A percentile compares a stretch with the other conserved stretches of the same genome.
Conservation (phyloP, 2,113 vertebrate species). For the Hydrochoerus hydrochaeris region DNA sequence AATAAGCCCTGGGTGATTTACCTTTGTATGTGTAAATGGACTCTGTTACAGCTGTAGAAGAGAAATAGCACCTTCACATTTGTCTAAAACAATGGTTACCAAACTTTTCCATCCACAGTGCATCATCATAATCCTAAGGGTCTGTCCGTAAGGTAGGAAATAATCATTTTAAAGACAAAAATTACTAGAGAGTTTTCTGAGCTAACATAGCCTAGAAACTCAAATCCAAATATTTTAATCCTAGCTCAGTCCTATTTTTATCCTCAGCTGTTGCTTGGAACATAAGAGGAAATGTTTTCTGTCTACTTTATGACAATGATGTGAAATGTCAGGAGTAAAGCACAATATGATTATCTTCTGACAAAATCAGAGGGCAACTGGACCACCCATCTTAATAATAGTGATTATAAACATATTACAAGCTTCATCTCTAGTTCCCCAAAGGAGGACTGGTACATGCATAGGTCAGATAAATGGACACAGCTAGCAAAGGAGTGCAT, state of each 20-base stretch:
- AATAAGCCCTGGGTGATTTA: background rate
- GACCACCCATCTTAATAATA: background rate
- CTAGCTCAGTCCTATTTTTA: background rate
- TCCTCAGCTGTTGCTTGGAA: background rate
- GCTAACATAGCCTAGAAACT: background rate
- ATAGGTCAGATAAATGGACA: background rate
- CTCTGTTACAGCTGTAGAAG: background rate
- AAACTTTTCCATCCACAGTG: background rate
- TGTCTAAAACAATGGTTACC: background rate
- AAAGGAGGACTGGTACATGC: background rate
- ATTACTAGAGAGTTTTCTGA: background rate
- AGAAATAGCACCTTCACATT: background rate
- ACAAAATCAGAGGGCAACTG: background rate
- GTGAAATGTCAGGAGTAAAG: background rate
- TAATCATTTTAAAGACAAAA: background rate
- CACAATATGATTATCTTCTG: background rate
- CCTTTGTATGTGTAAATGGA: background rate
- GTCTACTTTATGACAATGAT: background rate
- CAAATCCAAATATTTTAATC: background rate
- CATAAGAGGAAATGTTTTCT: background rate
- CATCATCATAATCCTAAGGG: background rate
- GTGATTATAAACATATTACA: background rate
- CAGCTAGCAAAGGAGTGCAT: background rate
- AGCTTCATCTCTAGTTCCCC: background rate
- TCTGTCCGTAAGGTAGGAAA: background rate